Evolutionary conservation across 2,888 invertebrate genomes (phyloP).

Genomic region (Melolontha melolontha): DNA sequence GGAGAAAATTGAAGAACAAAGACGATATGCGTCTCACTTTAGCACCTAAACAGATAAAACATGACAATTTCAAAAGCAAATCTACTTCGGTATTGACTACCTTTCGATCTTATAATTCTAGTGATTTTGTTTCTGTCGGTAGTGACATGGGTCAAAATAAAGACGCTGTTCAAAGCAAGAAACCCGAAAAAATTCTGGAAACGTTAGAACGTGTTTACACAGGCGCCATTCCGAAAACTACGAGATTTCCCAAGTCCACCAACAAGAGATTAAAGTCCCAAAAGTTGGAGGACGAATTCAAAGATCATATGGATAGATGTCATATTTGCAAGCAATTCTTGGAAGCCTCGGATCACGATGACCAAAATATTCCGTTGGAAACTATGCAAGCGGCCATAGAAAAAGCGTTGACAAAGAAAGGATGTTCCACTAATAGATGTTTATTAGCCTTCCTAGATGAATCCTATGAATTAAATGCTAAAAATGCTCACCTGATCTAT

Average conservation of each 20-base stretch:
- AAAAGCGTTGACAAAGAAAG: conserved; percentile 33
- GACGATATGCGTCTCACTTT: background rate
- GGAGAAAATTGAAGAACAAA: background rate
- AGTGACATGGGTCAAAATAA: conserved; percentile 16
- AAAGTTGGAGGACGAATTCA: background rate
- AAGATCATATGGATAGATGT: conserved; percentile 16
- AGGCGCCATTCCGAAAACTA: conserved; percentile 11
- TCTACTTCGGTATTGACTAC: conserved; percentile 13
- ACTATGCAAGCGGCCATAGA: conserved; percentile 34
- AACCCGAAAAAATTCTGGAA: background rate
- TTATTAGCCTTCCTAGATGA: conserved; percentile 39
- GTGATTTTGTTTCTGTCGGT: conserved; percentile 9
- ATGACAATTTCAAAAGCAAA: conserved; percentile 19
- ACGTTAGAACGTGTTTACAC: conserved; percentile 5
- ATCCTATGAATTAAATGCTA: conserved; percentile 36
- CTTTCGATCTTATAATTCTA: conserved; percentile 14
- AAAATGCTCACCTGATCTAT: conserved; percentile 38
- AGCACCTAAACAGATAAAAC: background rate
- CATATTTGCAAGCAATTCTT: conserved; percentile 25
- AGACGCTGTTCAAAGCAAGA: conserved; percentile 1
- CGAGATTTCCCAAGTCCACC: conserved; percentile 32
- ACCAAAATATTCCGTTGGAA: conserved; percentile 32
- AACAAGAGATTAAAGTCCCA: conserved; percentile 30
- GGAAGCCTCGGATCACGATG: conserved; percentile 9
- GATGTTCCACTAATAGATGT: conserved; percentile 28